Evolutionary conservation across 2,113 vertebrate species (phyloP).

Genomic region (Microcebus ravelobensis): DNA sequence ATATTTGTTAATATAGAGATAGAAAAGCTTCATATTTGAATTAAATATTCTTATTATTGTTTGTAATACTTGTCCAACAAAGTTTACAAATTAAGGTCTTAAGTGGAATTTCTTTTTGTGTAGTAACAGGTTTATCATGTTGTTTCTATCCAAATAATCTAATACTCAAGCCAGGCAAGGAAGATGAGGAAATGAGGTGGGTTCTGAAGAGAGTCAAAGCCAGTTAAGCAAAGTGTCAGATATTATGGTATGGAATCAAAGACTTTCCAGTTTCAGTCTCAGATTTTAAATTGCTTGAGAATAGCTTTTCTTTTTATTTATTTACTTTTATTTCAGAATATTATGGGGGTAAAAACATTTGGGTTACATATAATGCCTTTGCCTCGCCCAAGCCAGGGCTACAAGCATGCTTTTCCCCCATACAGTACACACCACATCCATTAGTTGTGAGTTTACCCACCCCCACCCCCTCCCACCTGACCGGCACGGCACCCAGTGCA

Average conservation of each 20-base stretch:
- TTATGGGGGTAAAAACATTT: no score
- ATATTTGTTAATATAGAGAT: not conserved
- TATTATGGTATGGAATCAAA: not conserved
- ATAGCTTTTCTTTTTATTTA: not conserved
- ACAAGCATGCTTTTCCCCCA: no score
- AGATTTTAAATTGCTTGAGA: not conserved
- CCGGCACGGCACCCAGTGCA: no score
- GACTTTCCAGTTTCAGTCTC: not conserved
- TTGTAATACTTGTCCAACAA: not conserved
- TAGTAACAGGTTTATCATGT: not conserved
- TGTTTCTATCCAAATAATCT: not conserved
- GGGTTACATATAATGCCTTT: no score
- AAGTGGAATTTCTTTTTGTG: not conserved
- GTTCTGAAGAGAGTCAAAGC: not conserved
- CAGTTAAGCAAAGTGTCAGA: not conserved
- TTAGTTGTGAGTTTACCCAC: no score
- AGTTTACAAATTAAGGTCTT: slow-evolving; percentile 2
- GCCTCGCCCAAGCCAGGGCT: no score
- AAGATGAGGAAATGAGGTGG: not conserved
- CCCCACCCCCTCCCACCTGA: no score
- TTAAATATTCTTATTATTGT: not conserved
- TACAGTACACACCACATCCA: no score
- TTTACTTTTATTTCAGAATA: not conserved
- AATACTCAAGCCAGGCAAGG: not conserved
- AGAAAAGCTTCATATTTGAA: not conserved